Percentiles rank a stretch among this genome's conserved stretches.
Evolutionary conservation across 2,797 vertebrate species (phyloP).

Genomic region (Acanthopagrus latus): DNA sequence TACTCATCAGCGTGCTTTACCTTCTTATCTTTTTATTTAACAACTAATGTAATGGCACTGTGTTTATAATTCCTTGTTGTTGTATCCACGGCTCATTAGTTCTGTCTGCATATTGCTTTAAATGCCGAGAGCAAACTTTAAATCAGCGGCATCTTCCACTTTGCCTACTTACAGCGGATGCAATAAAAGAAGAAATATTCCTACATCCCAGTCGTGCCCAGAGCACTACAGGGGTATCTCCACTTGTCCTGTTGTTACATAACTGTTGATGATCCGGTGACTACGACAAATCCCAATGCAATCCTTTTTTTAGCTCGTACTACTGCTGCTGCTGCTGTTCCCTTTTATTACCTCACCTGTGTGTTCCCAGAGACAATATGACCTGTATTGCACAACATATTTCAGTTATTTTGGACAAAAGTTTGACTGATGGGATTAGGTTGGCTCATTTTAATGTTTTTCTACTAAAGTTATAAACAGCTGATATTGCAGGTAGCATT

Average conservation of each 20-base stretch:
- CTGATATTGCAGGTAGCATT: background rate
- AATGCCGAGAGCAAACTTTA: conserved; percentile 56
- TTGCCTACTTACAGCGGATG: conserved; percentile 40
- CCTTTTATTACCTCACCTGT: conserved; percentile 16
- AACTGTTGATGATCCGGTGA: conserved; percentile 47
- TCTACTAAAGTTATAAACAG: background rate
- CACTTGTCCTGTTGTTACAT: conserved; percentile 44
- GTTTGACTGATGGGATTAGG: background rate
- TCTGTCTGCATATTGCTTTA: conserved; percentile 51
- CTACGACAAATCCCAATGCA: conserved; percentile 23
- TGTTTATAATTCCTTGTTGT: conserved; percentile 50
- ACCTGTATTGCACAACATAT: conserved; percentile 18
- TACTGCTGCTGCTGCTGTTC: conserved; percentile 11
- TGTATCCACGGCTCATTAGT: conserved; percentile 55
- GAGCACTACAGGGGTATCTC: conserved; percentile 41
- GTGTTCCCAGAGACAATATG: conserved; percentile 4
- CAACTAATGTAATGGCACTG: conserved; percentile 27
- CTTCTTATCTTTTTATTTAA: conserved; percentile 26
- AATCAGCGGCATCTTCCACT: conserved; percentile 57
- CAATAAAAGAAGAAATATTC: conserved; percentile 59
- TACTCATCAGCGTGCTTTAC: background rate
- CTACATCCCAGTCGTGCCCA: conserved; percentile 37
- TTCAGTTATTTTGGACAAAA: background rate
- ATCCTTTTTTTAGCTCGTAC: conserved; percentile 41
- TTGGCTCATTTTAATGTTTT: background rate